These are phyloP conservation scores for Bungarus multicinctus DNA, from an alignment of 2,113 vertebrate species.

Conservation along the genomic window DNA sequence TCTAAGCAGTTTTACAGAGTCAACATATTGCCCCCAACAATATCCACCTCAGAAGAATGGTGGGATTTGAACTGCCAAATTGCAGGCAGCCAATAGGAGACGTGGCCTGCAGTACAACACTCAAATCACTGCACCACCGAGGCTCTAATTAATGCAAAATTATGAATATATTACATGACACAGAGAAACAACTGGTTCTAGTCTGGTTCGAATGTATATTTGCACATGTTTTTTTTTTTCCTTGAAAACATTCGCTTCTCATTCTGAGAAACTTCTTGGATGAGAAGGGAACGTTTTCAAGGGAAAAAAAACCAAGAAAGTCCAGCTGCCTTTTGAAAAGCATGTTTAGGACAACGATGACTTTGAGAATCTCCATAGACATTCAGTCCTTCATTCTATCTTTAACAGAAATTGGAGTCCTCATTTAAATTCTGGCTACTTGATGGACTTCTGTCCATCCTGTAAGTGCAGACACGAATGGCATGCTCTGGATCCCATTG, in stretches of 20 bases:
- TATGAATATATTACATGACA: background rate
- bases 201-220: too few species aligned
- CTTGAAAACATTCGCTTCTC: background rate
- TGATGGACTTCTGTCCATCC: background rate
- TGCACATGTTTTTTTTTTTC: background rate
- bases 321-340: background rate
- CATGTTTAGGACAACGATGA: background rate
- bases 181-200: background rate
- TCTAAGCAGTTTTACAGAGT: too few species aligned
- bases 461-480: background rate
- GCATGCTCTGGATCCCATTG: background rate
- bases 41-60: too few species aligned
- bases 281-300: background rate
- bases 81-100: too few species aligned
- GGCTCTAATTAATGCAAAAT: too few species aligned
- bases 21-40: too few species aligned
- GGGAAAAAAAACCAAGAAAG: background rate
- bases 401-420: background rate
- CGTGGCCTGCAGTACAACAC: too few species aligned
- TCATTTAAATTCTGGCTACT: background rate
- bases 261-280: background rate
- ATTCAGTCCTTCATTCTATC: background rate
- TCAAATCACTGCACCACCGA: too few species aligned
- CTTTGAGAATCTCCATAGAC: background rate
- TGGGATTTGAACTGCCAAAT: too few species aligned